phyloP scores from a whole-genome alignment of 2,888 invertebrate species.

The Yponomeuta plumbellus region DNA sequence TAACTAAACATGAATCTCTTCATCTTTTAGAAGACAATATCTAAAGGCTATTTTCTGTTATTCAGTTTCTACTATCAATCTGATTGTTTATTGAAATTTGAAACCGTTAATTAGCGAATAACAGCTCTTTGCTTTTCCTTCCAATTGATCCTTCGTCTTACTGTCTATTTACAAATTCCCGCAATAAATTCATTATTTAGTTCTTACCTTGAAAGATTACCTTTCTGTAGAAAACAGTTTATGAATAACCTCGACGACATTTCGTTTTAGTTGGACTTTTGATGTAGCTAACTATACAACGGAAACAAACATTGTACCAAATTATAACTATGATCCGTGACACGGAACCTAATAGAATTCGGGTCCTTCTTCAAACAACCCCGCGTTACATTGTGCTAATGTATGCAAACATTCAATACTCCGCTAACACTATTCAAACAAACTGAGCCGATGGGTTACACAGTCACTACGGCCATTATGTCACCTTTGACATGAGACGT shows the following conservation, averaged over 20 bases:
- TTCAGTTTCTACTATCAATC: not conserved
- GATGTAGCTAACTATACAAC: slow-evolving; percentile 16
- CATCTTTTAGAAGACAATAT: no score
- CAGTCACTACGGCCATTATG: slow-evolving; percentile 36
- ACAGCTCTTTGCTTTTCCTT: slow-evolving; percentile 28
- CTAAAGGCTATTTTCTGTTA: not conserved
- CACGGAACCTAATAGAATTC: slow-evolving; percentile 49
- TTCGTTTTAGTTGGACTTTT: not conserved
- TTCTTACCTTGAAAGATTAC: no score
- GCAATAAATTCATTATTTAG: no score
- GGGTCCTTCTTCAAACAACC: slow-evolving; percentile 60
- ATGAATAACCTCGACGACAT: not conserved
- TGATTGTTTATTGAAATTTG: slow-evolving; percentile 36
- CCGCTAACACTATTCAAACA: slow-evolving; percentile 63
- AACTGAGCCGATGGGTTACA: slow-evolving; percentile 57
- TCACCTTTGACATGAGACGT: slow-evolving; percentile 37
- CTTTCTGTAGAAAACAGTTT: not conserved
- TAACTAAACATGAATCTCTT: no score
- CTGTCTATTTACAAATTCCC: no score
- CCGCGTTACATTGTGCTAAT: slow-evolving; percentile 53
- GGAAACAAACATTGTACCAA: slow-evolving; percentile 39
- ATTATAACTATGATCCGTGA: slow-evolving; percentile 28
- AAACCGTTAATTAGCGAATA: slow-evolving; percentile 43
- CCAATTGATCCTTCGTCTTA: slow-evolving; percentile 25
- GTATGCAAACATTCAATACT: slow-evolving; percentile 54